phyloP scores from a whole-genome alignment of 2,888 invertebrate genomes.

The Sericinus montela region DNA sequence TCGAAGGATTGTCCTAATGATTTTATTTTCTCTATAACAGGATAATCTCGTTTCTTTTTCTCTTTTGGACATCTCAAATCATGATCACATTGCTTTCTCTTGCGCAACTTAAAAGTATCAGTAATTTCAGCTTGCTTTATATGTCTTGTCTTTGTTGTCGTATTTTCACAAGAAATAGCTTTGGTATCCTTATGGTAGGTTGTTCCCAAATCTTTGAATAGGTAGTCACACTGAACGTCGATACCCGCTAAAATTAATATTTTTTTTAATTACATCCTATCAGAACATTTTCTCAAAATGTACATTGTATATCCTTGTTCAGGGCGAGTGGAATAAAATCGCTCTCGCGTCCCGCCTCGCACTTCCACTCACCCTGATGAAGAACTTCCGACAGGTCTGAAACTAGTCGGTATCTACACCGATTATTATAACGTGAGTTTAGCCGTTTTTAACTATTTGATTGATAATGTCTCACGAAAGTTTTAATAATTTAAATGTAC shows the following conservation, averaged over 20 bases:
- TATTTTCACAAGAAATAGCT: not conserved
- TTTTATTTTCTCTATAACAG: constrained; percentile 48
- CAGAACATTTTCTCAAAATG: too few relatives aligned
- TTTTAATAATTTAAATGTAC: too few relatives aligned
- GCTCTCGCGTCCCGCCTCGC: too few relatives aligned
- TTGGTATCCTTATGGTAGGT: constrained; percentile 9
- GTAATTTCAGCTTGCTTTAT: constrained; percentile 40
- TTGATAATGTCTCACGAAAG: too few relatives aligned
- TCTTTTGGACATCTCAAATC: constrained; percentile 46
- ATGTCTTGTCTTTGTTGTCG: constrained; percentile 20
- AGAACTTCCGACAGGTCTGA: too few relatives aligned
- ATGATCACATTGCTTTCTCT: constrained; percentile 42
- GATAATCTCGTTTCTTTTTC: constrained; percentile 55
- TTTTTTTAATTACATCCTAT: not conserved
- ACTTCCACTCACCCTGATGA: too few relatives aligned
- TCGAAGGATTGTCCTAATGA: constrained; percentile 49
- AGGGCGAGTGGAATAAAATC: too few relatives aligned
- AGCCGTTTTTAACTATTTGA: too few relatives aligned
- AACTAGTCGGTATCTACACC: too few relatives aligned
- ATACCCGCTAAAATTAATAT: constrained; percentile 69
- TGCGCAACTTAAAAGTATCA: constrained; percentile 47
- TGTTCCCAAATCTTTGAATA: constrained; percentile 44
- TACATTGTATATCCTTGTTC: too few relatives aligned
- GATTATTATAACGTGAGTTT: too few relatives aligned
- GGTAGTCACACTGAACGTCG: constrained; percentile 59